Evolutionary conservation across 1,140 invertebrate species (phyloP).

Genomic region (Phortica variegata): DNA sequence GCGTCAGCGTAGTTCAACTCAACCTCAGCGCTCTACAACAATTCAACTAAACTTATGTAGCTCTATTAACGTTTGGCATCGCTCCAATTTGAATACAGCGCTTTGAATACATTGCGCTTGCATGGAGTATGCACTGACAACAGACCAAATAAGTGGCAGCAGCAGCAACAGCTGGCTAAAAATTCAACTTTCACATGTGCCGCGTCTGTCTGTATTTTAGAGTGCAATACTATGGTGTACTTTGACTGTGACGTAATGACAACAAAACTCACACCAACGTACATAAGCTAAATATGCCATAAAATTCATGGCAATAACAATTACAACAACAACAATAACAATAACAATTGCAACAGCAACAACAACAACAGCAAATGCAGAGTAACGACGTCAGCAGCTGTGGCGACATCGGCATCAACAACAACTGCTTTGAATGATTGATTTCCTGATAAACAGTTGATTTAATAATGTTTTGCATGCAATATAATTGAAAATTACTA

Average conservation of each 20-base stretch:
- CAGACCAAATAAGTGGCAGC: conserved; percentile 8
- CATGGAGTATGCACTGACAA: conserved; percentile 9
- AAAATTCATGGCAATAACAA: conserved; percentile 32
- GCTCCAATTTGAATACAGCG: conserved; percentile 45
- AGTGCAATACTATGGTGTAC: conserved; percentile 38
- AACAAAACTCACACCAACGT: conserved; percentile 15
- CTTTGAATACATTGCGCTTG: too few species aligned
- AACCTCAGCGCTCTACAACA: background rate
- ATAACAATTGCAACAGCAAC: background rate
- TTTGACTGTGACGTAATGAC: conserved; percentile 30
- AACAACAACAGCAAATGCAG: conserved; percentile 1
- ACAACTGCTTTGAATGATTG: conserved; percentile 28
- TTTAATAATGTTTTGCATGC: conserved; percentile 46
- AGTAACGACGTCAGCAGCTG: too few species aligned
- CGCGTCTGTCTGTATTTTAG: conserved; percentile 4
- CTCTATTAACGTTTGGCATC: conserved; percentile 7
- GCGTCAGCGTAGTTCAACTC: background rate
- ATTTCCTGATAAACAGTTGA: conserved; percentile 30
- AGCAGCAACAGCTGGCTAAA: conserved; percentile 2
- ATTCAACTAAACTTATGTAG: background rate
- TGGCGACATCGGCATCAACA: too few species aligned
- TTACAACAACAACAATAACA: conserved; percentile 11
- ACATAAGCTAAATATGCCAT: conserved; percentile 25
- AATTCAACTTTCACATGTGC: conserved; percentile 47
- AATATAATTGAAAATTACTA: conserved; percentile 18